Evolutionary conservation across 2,113 vertebrate species (phyloP).

Genomic region (Xiphophorus hellerii): DNA sequence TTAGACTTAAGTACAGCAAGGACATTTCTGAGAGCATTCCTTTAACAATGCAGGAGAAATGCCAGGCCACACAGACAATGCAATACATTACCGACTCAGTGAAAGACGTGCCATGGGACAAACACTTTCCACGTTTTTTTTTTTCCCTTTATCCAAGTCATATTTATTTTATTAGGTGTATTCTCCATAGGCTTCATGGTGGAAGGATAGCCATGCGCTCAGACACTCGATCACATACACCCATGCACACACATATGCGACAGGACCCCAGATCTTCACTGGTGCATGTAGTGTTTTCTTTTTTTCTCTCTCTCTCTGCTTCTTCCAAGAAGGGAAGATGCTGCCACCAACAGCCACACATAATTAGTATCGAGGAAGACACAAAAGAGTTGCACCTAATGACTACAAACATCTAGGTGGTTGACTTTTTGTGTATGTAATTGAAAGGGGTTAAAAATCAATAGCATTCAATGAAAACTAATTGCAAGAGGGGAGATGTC

Average conservation of each 20-base stretch:
- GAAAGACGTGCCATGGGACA: conserved; percentile 68
- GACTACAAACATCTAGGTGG: conserved; percentile 79
- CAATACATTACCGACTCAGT: conserved; percentile 68
- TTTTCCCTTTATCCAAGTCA: conserved; percentile 64
- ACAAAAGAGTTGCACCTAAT: conserved; percentile 80
- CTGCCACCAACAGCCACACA: conserved; percentile 74
- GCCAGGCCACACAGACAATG: conserved; percentile 56
- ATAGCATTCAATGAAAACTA: conserved; percentile 84
- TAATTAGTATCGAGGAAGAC: conserved; percentile 83
- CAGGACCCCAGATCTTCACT: conserved; percentile 74
- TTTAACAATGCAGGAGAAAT: conserved; percentile 62
- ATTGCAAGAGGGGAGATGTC: conserved; percentile 73
- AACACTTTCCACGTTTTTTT: conserved; percentile 66
- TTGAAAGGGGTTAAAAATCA: conserved; percentile 78
- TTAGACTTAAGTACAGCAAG: conserved; percentile 49
- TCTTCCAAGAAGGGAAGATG: conserved; percentile 56
- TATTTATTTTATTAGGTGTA: conserved; percentile 80
- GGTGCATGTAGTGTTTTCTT: conserved; percentile 77
- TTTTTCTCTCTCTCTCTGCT: conserved; percentile 36
- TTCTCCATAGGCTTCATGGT: conserved; percentile 73
- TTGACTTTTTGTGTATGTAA: conserved; percentile 78
- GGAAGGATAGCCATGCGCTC: conserved; percentile 70
- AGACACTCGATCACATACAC: conserved; percentile 62
- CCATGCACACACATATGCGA: conserved; percentile 48
- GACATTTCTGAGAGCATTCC: conserved; percentile 46